Evolutionary conservation across 2,888 invertebrate species (phyloP).

Genomic region (Lordiphosa andalusiaca): DNA sequence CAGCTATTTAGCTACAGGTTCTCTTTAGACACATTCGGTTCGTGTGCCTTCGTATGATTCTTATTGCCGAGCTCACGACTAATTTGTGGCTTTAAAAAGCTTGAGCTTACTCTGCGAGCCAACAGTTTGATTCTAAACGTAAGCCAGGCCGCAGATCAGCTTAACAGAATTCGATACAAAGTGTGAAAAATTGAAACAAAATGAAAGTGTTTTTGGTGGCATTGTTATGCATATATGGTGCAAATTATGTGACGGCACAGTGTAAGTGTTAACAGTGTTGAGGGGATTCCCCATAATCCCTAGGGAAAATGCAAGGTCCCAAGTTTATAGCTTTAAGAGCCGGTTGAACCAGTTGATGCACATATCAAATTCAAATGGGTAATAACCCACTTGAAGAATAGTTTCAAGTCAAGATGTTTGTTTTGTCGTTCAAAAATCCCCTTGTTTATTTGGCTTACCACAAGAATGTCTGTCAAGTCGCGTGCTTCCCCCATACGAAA

Average conservation of each 20-base stretch:
- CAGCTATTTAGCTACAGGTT: slow-evolving; percentile 4
- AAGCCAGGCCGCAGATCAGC: too few relatives aligned
- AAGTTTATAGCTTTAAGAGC: slow-evolving; percentile 16
- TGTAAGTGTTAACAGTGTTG: slow-evolving; percentile 41
- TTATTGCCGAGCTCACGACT: slow-evolving; percentile 1
- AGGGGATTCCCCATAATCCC: slow-evolving; percentile 13
- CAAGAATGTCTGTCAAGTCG: slow-evolving; percentile 44
- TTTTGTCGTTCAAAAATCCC: not conserved
- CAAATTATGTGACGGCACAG: slow-evolving; percentile 39
- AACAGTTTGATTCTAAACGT: slow-evolving; percentile 15
- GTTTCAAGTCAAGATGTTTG: too few relatives aligned
- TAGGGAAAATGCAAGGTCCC: slow-evolving; percentile 23
- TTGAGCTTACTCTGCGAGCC: slow-evolving; percentile 3
- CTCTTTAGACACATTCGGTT: not conserved
- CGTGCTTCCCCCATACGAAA: slow-evolving; percentile 31
- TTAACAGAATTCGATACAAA: not conserved
- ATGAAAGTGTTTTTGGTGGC: slow-evolving; percentile 33
- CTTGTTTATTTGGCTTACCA: slow-evolving; percentile 18
- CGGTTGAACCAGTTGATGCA: slow-evolving; percentile 26
- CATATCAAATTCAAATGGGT: slow-evolving; percentile 13
- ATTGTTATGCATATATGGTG: slow-evolving; percentile 22
- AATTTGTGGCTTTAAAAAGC: slow-evolving; percentile 23
- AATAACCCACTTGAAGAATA: slow-evolving; percentile 3
- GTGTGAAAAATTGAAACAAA: slow-evolving; percentile 12
- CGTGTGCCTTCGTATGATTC: slow-evolving; percentile 1